These are phyloP conservation scores for Cephalopachus bancanus DNA, from an alignment of 2,797 vertebrate species.

Conservation along the genomic window DNA sequence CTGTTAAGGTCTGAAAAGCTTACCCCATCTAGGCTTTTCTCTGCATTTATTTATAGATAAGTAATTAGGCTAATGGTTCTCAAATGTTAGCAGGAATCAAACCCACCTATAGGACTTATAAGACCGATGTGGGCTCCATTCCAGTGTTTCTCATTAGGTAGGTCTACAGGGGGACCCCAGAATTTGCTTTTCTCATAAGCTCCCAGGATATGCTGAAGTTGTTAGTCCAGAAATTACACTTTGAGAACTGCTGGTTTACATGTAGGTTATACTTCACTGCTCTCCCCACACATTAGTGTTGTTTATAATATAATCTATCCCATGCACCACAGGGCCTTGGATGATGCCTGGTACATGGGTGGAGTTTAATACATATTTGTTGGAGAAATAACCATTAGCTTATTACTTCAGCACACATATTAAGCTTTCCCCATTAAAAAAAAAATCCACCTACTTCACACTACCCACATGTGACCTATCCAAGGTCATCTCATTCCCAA, in stretches of 20 bases:
- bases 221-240: neutral
- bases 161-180: neutral
- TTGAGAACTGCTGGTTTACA: neutral
- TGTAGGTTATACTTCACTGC: neutral
- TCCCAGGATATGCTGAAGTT: neutral
- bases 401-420: neutral
- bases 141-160: neutral
- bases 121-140: neutral
- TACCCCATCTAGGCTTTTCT: neutral
- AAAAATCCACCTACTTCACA: neutral
- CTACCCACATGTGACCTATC: neutral
- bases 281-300: neutral
- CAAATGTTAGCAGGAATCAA: neutral
- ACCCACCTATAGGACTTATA: neutral
- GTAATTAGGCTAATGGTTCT: neutral
- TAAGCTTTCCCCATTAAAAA: neutral
- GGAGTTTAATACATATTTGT: neutral
- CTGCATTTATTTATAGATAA: neutral
- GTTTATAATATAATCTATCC: neutral
- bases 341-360: neutral
- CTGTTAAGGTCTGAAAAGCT: neutral
- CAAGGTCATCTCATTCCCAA: neutral
- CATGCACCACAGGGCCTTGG: neutral
- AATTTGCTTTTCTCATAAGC: neutral
- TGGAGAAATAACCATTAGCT: conserved; percentile 31